Percentiles rank a stretch among this genome's conserved stretches.
Evolutionary conservation across 2,797 vertebrate species (phyloP).

Genomic region (Delichon dasypus): DNA sequence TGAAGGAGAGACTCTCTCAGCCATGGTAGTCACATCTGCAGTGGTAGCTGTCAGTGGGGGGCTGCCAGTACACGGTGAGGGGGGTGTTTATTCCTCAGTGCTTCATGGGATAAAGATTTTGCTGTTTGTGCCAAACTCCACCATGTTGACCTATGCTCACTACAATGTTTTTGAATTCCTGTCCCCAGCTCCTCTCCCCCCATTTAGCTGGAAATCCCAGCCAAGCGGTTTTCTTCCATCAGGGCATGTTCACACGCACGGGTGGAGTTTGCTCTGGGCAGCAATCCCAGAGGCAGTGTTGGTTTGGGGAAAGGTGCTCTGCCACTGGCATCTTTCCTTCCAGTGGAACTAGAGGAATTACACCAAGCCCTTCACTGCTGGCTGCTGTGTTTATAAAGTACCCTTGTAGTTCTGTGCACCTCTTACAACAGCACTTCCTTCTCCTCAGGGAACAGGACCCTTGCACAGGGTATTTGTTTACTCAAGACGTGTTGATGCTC

Average conservation of each 20-base stretch:
- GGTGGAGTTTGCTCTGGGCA: neutral
- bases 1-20: neutral
- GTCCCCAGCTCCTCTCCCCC: neutral
- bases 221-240: neutral
- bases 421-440: neutral
- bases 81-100: neutral
- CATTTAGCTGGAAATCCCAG: neutral
- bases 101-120: neutral
- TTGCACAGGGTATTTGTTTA: neutral
- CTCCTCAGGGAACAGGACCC: neutral
- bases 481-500: neutral
- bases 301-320: neutral
- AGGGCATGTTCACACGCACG: accelerated
- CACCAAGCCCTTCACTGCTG: neutral
- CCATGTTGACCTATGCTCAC: neutral
- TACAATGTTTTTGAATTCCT: neutral
- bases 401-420: neutral
- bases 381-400: neutral
- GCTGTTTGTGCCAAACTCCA: neutral
- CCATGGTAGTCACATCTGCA: neutral
- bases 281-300: accelerated
- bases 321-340: neutral
- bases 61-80: neutral
- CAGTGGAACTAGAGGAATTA: neutral
- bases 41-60: neutral